Conservation (phyloP, 2,797 vertebrate genomes). For the Hydrophis major region DNA sequence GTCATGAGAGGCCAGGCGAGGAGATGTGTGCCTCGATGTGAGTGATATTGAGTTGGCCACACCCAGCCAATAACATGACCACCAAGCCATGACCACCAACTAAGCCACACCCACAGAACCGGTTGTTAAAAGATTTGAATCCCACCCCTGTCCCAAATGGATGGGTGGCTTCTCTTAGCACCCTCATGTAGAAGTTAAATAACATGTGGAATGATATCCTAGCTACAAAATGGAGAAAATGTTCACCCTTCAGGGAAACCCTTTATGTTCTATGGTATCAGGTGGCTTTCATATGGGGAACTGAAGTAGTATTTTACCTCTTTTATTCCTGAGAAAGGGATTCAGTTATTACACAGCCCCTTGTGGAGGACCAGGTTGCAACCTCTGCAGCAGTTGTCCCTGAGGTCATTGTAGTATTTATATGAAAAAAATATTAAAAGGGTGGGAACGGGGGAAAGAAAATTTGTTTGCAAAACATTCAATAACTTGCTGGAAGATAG, state of each 20-base stretch:
- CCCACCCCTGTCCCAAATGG: neutral
- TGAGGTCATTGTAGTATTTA: constrained; percentile 48
- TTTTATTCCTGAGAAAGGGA: constrained; percentile 21
- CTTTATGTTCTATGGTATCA: neutral
- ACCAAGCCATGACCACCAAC: too few relatives aligned
- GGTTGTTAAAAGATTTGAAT: too few relatives aligned
- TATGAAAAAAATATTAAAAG: constrained; percentile 40
- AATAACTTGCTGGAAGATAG: constrained; percentile 62
- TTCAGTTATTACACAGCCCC: constrained; percentile 39
- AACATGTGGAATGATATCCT: neutral
- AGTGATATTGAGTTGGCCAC: too few relatives aligned
- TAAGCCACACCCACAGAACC: too few relatives aligned
- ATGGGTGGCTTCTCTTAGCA: neutral
- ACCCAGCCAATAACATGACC: too few relatives aligned
- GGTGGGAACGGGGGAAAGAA: neutral
- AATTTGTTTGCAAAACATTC: constrained; percentile 64
- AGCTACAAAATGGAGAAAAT: neutral
- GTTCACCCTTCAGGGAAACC: neutral
- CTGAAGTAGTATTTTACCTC: constrained; percentile 5
- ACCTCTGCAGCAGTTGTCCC: constrained; percentile 41
- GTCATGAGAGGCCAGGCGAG: too few relatives aligned
- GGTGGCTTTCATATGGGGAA: neutral
- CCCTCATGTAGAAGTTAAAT: neutral
- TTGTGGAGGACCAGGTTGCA: constrained; percentile 28
- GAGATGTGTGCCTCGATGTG: too few relatives aligned